Evolutionary conservation across 2,113 vertebrate genomes (phyloP), one percentile per base, ranked within the genome.

Genomic region (pig (Sus scrofa)): DNA sequence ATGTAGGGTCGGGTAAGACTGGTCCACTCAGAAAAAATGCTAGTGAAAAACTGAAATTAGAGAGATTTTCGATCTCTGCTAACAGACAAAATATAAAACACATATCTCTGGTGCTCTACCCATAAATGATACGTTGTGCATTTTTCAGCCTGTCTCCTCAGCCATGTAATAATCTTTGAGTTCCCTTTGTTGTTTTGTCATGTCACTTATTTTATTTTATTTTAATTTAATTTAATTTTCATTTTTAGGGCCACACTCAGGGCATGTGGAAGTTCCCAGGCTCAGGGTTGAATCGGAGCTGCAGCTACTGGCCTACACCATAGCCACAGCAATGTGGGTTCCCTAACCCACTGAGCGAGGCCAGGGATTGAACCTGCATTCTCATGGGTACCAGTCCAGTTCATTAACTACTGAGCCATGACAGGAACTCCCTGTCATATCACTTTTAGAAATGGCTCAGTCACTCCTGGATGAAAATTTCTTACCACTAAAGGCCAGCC

Each of bases 391-490:
- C 44, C 5, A 44, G 44, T 44, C 44, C 8, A 8, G 44, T 44
- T 44, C 44, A 44, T 44, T 44, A 44, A 44, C 44, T 8, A 8
- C 44, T 44, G 44, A 44, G 44, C 44, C 44, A 44, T 8, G 44
- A 44, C 5, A 44, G 44, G 44, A 44, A 44, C 8, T 44, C 44
- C 44, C 44, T 52, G 2, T 58, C 26, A 67, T 84, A 24, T 77
- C 79, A 77, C 37, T 94, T 96, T 84, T 67, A 95, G 65, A 87
- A 82, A 82, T 91, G 71, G 14, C 56, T 94, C 34, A 20, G 6
- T 84, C 79, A 77, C 14, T 89, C 7, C 5, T 73, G 70, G 60
- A n/a, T 86, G 39, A 92, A 78, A 73, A 50, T 70, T 91, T 93
- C 77, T 65, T 50, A 58, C 14, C 27, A 60, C 4, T 30, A 3